Base-by-base conservation (phyloP, 2,113 vertebrate species). In the Chionodraco myersi region DNA sequence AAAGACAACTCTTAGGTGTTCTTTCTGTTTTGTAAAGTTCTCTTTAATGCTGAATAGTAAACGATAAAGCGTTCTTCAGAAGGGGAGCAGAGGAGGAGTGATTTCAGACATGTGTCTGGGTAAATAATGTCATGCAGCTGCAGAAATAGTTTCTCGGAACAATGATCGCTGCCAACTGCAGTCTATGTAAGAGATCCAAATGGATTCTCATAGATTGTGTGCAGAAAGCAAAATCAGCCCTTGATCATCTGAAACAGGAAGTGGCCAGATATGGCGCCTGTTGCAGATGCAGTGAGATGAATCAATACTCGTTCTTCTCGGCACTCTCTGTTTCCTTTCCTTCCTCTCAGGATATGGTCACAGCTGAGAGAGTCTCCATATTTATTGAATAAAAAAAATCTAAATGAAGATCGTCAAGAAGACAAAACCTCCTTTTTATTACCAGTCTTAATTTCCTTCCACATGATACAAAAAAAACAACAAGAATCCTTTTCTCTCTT, bases 281-380 rank as follows among this genome's bases (percentile, higher is more conserved):
- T 79, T 64, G 53, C n/a, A 63, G 56, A 72, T 65, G 65, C 69
- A 21, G 80, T 52, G 72, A 77, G 71, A 89, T 89, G 34, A 74
- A 80, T 91, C 87, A 73, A 86, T 86, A 74, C 70, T 66, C 26
- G 48, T 80, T 88, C 45, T 2, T 69, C 70, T 53, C 80, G 26
- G 66, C 49, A n/a, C 23, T 23, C 23, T 23, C 65, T 81, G 65
- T 80, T 86, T 89, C 69, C 70, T 75, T 30, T 72, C 30, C 36
- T 83, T 81, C 75, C 79, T 83, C 51, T 86, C 71, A 74, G 79
- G 85, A 71, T 82, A 70, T 67, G 77, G 56, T 79, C 79, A 64
- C 3, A 12, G 49, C 49, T 79, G 51, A 78, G 57, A 30, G 59
- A 59, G 21, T 26, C 64, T 36, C 78, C 74, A 66, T 58, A 70